phyloP scores from a whole-genome alignment of 2,113 vertebrate genomes.

The Mastomys coucha region DNA sequence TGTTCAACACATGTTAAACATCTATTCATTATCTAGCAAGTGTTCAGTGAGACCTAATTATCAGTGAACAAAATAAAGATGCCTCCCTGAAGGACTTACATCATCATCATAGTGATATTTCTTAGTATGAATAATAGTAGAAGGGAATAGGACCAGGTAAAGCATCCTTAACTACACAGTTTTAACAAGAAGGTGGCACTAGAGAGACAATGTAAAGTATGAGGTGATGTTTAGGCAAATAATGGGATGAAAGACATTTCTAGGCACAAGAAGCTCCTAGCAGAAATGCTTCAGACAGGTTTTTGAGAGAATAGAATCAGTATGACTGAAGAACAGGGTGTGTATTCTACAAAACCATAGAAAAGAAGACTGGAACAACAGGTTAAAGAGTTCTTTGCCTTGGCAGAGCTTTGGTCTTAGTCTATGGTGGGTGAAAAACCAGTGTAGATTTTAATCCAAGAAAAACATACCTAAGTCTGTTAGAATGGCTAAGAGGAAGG shows the following conservation, averaged over 20 bases:
- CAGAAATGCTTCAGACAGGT: neutral
- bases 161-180: neutral
- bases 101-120: neutral
- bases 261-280: neutral
- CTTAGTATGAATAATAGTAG: neutral
- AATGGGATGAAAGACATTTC: neutral
- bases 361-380: neutral
- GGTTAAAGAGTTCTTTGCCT: neutral
- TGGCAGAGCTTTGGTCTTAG: neutral
- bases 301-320: neutral
- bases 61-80: neutral
- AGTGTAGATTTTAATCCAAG: neutral
- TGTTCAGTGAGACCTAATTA: neutral
- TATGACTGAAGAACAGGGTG: rapidly evolving
- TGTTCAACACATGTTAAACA: neutral
- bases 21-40: neutral
- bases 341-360: neutral
- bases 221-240: neutral
- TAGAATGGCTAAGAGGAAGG: neutral
- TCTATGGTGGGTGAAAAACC: neutral
- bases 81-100: neutral
- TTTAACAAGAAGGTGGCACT: neutral
- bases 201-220: neutral
- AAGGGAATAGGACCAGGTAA: neutral
- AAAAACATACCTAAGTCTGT: neutral